phyloP scores from a whole-genome alignment of 2,113 vertebrate species.

The Numida meleagris region DNA sequence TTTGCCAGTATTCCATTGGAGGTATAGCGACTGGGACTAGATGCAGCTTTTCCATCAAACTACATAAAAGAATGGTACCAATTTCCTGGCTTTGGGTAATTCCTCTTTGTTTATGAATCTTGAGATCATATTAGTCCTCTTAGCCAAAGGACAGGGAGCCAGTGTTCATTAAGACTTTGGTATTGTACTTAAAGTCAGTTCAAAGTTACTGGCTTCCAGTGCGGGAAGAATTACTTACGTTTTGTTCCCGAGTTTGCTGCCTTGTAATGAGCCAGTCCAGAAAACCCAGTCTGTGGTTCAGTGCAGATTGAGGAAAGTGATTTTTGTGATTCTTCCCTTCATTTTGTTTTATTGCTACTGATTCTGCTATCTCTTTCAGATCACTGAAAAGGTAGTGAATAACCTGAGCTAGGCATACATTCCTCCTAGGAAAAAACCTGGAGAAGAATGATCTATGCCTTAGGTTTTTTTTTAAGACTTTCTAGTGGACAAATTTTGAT shows the following conservation, averaged over 20 bases:
- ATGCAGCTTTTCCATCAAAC: not conserved
- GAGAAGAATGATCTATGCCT: not conserved
- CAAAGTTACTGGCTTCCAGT: not conserved
- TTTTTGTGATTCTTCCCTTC: not conserved
- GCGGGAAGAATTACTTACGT: not conserved
- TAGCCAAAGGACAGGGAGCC: not conserved
- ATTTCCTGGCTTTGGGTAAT: not conserved
- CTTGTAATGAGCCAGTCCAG: not conserved
- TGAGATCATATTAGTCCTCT: not conserved
- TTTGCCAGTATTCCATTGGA: not conserved
- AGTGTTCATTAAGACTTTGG: not conserved
- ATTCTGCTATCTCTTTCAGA: not conserved
- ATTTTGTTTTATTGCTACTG: not conserved
- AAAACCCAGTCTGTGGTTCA: not conserved
- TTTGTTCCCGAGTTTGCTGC: not conserved
- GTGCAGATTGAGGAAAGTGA: not conserved
- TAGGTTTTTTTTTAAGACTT: not conserved
- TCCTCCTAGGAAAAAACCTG: not conserved
- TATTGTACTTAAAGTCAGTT: not conserved
- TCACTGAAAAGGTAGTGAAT: not conserved
- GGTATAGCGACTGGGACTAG: not conserved
- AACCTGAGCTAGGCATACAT: not conserved
- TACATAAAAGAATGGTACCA: not conserved
- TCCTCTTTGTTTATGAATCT: constrained; percentile 7
- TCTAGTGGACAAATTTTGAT: not conserved